Conservation (phyloP, 2,888 invertebrate genomes). For the Drosophila parthenogenetica region DNA sequence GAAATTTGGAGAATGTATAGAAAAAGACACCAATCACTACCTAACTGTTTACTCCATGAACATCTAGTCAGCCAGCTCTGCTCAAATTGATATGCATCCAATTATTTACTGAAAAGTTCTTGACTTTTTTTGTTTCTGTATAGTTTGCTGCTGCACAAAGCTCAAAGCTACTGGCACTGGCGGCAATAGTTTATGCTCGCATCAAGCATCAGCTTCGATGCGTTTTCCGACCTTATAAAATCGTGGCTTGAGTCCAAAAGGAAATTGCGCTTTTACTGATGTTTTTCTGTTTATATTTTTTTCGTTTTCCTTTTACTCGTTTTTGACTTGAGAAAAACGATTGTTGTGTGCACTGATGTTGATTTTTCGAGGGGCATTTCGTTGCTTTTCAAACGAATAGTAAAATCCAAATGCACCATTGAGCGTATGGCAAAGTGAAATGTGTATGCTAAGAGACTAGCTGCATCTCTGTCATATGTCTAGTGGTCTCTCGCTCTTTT, state of each 20-base stretch:
- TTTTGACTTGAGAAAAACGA: constrained; percentile 53
- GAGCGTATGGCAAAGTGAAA: constrained; percentile 27
- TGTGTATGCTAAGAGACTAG: constrained; percentile 34
- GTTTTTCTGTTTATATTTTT: neutral
- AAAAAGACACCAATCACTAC: too few species aligned
- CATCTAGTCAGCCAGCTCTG: too few species aligned
- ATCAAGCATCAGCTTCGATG: constrained; percentile 25
- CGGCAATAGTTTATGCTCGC: neutral
- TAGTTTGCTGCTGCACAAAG: constrained; percentile 9
- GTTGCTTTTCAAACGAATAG: constrained; percentile 60
- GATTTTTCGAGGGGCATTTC: constrained; percentile 57
- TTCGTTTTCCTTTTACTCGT: neutral
- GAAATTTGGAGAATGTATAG: too few species aligned
- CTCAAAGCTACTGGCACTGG: constrained; percentile 19
- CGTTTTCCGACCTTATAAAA: constrained; percentile 22
- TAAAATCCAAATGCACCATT: constrained; percentile 51
- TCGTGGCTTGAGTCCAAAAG: constrained; percentile 39
- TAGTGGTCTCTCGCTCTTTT: neutral
- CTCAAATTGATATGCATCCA: constrained; percentile 8
- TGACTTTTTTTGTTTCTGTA: neutral
- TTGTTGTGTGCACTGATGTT: constrained; percentile 55
- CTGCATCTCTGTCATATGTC: neutral
- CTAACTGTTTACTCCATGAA: too few species aligned
- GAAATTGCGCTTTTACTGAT: constrained; percentile 71
- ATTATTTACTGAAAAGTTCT: constrained; percentile 27